Evolutionary conservation across 2,797 vertebrate species (phyloP).

Genomic region (Triplophysa bombifrons): DNA sequence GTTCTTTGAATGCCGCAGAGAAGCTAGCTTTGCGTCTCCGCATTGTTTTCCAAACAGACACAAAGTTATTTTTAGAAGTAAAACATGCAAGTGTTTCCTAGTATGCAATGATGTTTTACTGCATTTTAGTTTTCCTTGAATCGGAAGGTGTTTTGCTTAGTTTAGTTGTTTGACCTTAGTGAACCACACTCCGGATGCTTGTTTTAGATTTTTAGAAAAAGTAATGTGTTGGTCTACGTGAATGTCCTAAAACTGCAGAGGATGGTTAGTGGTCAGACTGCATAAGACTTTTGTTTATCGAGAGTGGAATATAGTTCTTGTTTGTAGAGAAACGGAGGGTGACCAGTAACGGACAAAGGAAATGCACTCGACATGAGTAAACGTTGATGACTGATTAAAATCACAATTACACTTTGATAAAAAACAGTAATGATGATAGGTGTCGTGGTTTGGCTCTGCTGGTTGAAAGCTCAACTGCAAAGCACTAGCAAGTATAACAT

Average conservation of each 20-base stretch:
- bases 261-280: constrained; percentile 27
- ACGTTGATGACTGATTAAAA: not conserved
- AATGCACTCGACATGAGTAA: constrained; percentile 24
- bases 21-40: not conserved
- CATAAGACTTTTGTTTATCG: constrained; percentile 12
- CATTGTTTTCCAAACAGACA: not conserved
- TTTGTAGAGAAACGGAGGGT: not conserved
- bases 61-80: constrained; percentile 35
- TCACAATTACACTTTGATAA: constrained; percentile 30
- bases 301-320: constrained; percentile 1
- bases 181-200: not conserved
- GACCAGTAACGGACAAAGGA: constrained; percentile 21
- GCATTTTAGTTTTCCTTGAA: constrained; percentile 10
- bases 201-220: constrained; percentile 14
- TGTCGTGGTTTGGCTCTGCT: constrained; percentile 6
- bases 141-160: constrained; percentile 20
- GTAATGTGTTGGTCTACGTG: not conserved
- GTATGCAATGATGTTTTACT: not conserved
- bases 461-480: not conserved
- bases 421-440: constrained; percentile 2
- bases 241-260: not conserved
- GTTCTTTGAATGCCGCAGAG: not conserved
- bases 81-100: constrained; percentile 28
- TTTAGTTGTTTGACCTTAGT: not conserved
- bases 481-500: not conserved